Evolutionary conservation across 2,797 vertebrate genomes (phyloP).

Genomic region (Xiphophorus birchmanni): DNA sequence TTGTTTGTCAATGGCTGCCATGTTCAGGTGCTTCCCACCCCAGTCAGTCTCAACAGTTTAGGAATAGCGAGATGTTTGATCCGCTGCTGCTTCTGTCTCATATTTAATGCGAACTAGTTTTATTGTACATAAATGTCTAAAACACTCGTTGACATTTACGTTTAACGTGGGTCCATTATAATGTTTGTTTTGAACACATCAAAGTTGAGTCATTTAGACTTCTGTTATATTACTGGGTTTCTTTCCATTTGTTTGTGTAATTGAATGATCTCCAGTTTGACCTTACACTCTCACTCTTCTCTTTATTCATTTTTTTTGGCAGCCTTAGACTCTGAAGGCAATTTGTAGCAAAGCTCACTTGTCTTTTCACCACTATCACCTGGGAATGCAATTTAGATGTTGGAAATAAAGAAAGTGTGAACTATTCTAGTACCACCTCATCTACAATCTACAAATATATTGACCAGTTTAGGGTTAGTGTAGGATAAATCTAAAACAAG

Average conservation of each 20-base stretch:
- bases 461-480: background rate
- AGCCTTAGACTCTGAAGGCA: background rate
- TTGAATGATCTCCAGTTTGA: background rate
- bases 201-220: background rate
- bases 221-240: background rate
- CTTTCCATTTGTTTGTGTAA: background rate
- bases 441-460: background rate
- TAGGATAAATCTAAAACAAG: background rate
- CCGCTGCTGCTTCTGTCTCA: slow-evolving; percentile 14
- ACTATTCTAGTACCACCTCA: background rate
- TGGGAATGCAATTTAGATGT: background rate
- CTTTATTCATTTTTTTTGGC: background rate
- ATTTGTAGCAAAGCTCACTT: background rate
- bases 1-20: slow-evolving; percentile 19
- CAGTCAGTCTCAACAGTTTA: slow-evolving; percentile 22
- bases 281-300: too few species aligned
- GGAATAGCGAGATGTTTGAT: slow-evolving; percentile 18
- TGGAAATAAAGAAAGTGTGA: background rate
- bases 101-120: slow-evolving; percentile 4
- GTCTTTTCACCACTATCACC: slow-evolving; percentile 1
- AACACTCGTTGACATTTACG: slow-evolving; percentile 3
- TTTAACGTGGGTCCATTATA: background rate
- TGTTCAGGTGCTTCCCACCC: slow-evolving; percentile 13
- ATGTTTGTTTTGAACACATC: background rate
- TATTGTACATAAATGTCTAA: slow-evolving; percentile 8